These are phyloP conservation scores for Teleiodes luculella DNA, from an alignment of 2,888 invertebrate genomes.

Conservation along the genomic window DNA sequence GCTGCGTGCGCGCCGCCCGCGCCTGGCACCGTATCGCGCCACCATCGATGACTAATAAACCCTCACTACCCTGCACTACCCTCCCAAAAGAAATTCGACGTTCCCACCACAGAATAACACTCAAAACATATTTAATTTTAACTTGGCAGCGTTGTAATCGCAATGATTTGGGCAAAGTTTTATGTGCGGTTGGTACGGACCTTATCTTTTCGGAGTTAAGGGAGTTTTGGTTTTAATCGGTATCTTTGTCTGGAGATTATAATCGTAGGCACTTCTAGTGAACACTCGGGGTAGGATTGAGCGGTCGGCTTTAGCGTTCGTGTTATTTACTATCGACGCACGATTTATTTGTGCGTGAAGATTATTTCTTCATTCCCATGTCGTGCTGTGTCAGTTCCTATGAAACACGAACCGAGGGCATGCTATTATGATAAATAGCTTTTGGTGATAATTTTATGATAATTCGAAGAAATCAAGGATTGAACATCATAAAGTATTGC, in stretches of 20 bases:
- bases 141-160: slow-evolving; percentile 49
- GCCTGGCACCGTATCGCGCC: slow-evolving; percentile 74
- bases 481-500: background rate
- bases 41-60: slow-evolving; percentile 78
- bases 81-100: slow-evolving; percentile 21
- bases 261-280: slow-evolving; percentile 73
- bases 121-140: slow-evolving; percentile 25
- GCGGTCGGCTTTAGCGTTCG: slow-evolving; percentile 62
- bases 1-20: slow-evolving; percentile 74
- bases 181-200: slow-evolving; percentile 36
- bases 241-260: slow-evolving; percentile 29
- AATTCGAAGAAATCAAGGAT: background rate
- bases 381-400: slow-evolving; percentile 29
- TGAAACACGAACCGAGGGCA: slow-evolving; percentile 18
- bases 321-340: slow-evolving; percentile 62
- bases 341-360: slow-evolving; percentile 65
- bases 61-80: slow-evolving; percentile 30
- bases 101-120: slow-evolving; percentile 23
- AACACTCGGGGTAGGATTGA: slow-evolving; percentile 74
- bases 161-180: slow-evolving; percentile 39
- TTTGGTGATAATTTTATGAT: slow-evolving; percentile 3
- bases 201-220: slow-evolving; percentile 39
- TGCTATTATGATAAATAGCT: slow-evolving; percentile 13
- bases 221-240: slow-evolving; percentile 31
- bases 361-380: slow-evolving; percentile 69